Percentiles rank a stretch among this genome's conserved stretches.
These are phyloP conservation scores for Pteronura brasiliensis DNA, from an alignment of 2,113 vertebrate species.

Conservation along the genomic window DNA sequence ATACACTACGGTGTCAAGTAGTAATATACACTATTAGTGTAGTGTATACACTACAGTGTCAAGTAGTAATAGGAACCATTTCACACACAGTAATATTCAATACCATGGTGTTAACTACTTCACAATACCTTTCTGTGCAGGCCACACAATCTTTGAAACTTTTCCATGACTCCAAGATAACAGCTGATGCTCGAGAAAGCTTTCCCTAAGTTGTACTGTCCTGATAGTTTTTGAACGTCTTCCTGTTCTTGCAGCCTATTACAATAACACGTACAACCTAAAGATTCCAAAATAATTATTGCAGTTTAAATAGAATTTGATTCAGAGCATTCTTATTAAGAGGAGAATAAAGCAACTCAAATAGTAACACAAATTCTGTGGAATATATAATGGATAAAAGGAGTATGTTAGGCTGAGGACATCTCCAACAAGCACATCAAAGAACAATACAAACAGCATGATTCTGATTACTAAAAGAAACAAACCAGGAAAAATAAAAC, in stretches of 20 bases:
- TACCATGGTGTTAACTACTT: background rate
- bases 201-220: background rate
- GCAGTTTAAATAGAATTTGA: background rate
- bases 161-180: background rate
- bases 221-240: background rate
- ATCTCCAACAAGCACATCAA: background rate
- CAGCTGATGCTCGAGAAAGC: background rate
- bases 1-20: too few relatives aligned
- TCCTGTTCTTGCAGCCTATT: background rate
- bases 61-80: background rate
- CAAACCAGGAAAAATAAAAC: background rate
- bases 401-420: background rate
- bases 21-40: background rate
- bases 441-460: background rate
- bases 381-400: background rate
- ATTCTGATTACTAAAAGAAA: background rate
- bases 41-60: too few relatives aligned
- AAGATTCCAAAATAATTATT: background rate
- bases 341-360: background rate
- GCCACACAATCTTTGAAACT: background rate
- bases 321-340: background rate
- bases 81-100: fast-evolving
- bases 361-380: background rate
- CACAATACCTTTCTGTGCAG: background rate
- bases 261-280: background rate